Evolutionary conservation across 2,113 vertebrate genomes (phyloP).

Genomic region (Cranoglanis bouderius): DNA sequence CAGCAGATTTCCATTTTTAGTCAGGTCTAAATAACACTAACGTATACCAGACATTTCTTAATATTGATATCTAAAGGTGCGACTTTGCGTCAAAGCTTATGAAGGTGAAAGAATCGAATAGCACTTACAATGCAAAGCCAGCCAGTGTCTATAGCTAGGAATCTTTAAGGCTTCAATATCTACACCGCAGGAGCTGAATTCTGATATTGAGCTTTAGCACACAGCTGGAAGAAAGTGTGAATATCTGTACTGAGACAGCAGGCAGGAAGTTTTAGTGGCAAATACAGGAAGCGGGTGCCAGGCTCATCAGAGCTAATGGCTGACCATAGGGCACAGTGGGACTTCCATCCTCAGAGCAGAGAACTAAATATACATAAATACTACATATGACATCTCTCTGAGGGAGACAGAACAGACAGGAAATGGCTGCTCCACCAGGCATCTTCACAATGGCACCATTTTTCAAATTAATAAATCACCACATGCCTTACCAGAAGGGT

Average conservation of each 20-base stretch:
- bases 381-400: constrained; percentile 33
- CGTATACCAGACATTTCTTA: not conserved
- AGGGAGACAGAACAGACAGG: constrained; percentile 16
- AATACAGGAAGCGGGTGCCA: constrained; percentile 39
- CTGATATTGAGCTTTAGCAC: constrained; percentile 48
- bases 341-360: constrained; percentile 14
- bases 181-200: constrained; percentile 50
- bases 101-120: constrained; percentile 42
- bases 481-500: constrained; percentile 61
- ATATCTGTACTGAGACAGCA: constrained; percentile 8
- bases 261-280: constrained; percentile 33
- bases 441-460: constrained; percentile 61
- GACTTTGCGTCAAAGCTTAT: constrained; percentile 32
- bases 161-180: constrained; percentile 63
- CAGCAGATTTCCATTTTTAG: not conserved
- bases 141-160: constrained; percentile 47
- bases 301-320: constrained; percentile 39
- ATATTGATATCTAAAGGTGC: not conserved
- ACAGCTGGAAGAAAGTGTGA: constrained; percentile 34
- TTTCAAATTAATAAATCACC: constrained; percentile 73
- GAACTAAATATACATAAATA: constrained; percentile 38
- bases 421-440: constrained; percentile 34
- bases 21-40: not conserved
- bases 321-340: constrained; percentile 43
- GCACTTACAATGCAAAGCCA: constrained; percentile 43